Evolutionary conservation across 2,113 vertebrate genomes (phyloP).

Genomic region (Sander vitreus): DNA sequence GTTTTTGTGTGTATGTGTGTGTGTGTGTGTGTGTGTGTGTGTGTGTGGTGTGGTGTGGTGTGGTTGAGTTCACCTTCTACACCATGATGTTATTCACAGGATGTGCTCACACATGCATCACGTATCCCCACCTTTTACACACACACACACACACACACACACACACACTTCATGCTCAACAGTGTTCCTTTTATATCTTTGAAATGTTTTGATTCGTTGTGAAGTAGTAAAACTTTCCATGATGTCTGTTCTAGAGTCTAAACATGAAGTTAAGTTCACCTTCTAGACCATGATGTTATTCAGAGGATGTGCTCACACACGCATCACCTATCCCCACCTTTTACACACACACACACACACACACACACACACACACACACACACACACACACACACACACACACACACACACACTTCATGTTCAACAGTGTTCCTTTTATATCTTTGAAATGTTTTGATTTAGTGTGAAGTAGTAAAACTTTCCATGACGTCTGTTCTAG

Average conservation of each 20-base stretch:
- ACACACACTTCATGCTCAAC: not conserved
- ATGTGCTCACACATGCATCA: constrained; percentile 9
- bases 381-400: not conserved
- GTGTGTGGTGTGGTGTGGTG: not conserved
- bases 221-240: constrained; percentile 28
- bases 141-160: not conserved
- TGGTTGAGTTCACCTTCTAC: not conserved
- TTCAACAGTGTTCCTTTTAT: constrained; percentile 18
- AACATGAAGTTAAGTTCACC: not conserved
- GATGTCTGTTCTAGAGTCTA: not conserved
- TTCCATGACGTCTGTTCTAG: constrained; percentile 15
- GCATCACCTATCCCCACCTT: constrained; percentile 4
- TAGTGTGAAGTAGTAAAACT: not conserved
- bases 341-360: not conserved
- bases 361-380: not conserved
- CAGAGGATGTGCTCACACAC: not conserved
- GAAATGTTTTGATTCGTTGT: not conserved
- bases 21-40: not conserved
- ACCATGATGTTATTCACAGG: constrained; percentile 5
- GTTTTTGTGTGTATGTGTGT: constrained; percentile 14
- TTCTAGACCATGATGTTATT: not conserved
- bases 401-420: not conserved
- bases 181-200: constrained; percentile 1
- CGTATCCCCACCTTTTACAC: not conserved
- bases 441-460: not conserved